These are phyloP conservation scores for Harmothoe impar DNA, from an alignment of 2,888 invertebrate genomes.

Conservation along the genomic window DNA sequence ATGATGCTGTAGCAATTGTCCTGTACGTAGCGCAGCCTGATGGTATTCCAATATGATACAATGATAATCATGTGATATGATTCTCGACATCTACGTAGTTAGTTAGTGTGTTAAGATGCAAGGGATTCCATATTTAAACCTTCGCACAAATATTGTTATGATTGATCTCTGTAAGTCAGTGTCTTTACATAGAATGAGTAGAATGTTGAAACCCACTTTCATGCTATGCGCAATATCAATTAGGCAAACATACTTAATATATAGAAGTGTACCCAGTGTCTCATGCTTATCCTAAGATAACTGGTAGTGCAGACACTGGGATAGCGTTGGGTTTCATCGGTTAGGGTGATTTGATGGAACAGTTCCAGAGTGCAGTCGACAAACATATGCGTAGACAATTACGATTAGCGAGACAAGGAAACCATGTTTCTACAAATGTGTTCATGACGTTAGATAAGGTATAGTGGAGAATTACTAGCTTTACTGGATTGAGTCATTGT, in stretches of 20 bases:
- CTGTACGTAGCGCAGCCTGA: background rate
- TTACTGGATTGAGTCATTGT: no score
- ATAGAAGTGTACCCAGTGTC: background rate
- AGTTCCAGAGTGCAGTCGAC: background rate
- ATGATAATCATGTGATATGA: conserved; percentile 2
- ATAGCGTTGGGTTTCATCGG: background rate
- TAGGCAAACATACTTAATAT: background rate
- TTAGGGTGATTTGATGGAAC: background rate
- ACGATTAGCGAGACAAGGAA: background rate
- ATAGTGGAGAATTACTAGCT: background rate
- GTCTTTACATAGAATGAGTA: background rate
- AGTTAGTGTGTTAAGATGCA: conserved; percentile 18
- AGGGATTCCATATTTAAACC: conserved; percentile 3
- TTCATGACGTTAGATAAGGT: background rate
- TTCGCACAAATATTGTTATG: conserved; percentile 42
- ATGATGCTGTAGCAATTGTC: conserved; percentile 16
- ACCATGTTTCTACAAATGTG: background rate
- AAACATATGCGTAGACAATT: background rate
- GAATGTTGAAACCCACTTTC: background rate
- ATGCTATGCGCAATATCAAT: background rate
- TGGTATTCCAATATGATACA: conserved; percentile 9
- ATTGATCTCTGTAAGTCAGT: conserved; percentile 45
- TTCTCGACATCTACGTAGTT: conserved; percentile 11
- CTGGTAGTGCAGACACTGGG: background rate
- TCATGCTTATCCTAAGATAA: background rate